A percentile compares a stretch with the other conserved stretches of the same genome.
phyloP scores from a whole-genome alignment of 2,888 invertebrate genomes.

The Andricus quercusramuli region DNA sequence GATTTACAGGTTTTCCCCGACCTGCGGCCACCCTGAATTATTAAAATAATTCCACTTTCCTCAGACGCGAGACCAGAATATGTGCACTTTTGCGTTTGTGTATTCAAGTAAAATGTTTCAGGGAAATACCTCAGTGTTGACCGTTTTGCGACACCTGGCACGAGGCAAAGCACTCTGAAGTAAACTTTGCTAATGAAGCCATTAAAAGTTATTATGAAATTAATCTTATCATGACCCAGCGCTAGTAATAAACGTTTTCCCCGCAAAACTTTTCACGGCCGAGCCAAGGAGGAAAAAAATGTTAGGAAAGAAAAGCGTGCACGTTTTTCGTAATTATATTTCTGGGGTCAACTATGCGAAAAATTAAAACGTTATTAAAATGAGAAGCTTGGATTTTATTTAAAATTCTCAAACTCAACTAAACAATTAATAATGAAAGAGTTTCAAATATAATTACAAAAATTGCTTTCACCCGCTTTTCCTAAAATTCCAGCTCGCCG shows the following conservation, averaged over 20 bases:
- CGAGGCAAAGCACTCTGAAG: background rate
- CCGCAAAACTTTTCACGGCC: constrained; percentile 3
- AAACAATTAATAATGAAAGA: background rate
- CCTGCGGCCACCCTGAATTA: too few species aligned
- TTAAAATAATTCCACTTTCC: too few species aligned
- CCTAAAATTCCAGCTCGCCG: background rate
- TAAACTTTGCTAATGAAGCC: constrained; percentile 15
- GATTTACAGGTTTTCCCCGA: too few species aligned
- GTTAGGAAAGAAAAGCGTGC: background rate
- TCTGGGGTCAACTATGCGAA: background rate
- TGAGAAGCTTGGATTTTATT: too few species aligned
- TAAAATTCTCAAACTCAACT: background rate
- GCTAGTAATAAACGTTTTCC: background rate
- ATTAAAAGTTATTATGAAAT: constrained; percentile 23
- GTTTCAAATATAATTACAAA: background rate
- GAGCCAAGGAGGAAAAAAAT: background rate
- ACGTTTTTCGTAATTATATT: constrained; percentile 4
- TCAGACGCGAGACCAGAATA: too few species aligned
- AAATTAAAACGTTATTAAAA: too few species aligned
- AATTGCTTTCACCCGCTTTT: background rate
- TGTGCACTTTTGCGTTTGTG: background rate
- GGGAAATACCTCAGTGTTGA: background rate
- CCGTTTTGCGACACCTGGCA: background rate
- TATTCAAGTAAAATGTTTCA: background rate
- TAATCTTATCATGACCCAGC: constrained; percentile 17